A percentile compares a stretch with the other conserved stretches of the same genome.
phyloP scores from a whole-genome alignment of 2,888 invertebrate genomes.

The Campaea margaritaria region DNA sequence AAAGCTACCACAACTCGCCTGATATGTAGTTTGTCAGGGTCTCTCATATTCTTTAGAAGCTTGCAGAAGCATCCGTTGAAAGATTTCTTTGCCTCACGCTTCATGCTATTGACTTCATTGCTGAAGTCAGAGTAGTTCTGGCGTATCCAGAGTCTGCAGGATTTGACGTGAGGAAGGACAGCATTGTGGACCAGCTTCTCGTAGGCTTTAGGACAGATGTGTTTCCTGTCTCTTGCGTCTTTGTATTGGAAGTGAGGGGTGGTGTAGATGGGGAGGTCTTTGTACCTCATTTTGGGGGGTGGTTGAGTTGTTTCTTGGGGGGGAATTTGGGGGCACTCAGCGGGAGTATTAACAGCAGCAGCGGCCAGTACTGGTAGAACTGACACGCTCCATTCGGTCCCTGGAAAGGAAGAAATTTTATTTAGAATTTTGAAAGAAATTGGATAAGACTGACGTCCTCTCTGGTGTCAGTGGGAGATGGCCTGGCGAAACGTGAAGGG shows the following conservation, averaged over 20 bases:
- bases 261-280: constrained; percentile 65
- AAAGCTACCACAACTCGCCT: constrained; percentile 51
- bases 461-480: too few relatives aligned
- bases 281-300: constrained; percentile 68
- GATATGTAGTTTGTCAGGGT: constrained; percentile 48
- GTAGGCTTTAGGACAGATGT: constrained; percentile 52
- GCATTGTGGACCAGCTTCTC: constrained; percentile 55
- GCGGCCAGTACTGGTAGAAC: constrained; percentile 61
- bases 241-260: constrained; percentile 66
- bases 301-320: constrained; percentile 43
- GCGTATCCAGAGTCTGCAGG: constrained; percentile 39
- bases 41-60: constrained; percentile 50
- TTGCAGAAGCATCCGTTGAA: not conserved
- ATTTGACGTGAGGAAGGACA: constrained; percentile 56
- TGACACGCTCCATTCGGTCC: constrained; percentile 44
- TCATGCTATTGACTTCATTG: constrained; percentile 37
- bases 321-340: too few relatives aligned
- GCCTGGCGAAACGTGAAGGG: too few relatives aligned
- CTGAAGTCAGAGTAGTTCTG: constrained; percentile 34
- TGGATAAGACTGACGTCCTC: too few relatives aligned
- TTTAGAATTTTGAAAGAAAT: too few relatives aligned
- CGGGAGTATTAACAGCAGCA: constrained; percentile 30
- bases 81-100: constrained; percentile 29
- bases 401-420: constrained; percentile 31
- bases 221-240: constrained; percentile 46